phyloP scores from a whole-genome alignment of 2,888 invertebrate species.

The Alcis repandata region DNA sequence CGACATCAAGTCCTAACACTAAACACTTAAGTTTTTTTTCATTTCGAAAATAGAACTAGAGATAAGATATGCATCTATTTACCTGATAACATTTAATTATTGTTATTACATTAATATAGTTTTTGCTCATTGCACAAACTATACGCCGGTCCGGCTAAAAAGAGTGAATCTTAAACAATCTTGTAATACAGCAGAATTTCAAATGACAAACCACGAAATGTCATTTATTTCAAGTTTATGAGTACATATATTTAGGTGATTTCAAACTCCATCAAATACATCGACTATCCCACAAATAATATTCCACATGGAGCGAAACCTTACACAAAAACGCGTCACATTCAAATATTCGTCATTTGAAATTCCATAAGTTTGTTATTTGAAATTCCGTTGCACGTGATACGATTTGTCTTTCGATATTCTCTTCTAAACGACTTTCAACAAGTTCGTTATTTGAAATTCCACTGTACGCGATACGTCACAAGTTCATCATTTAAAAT shows the following conservation, averaged over 20 bases:
- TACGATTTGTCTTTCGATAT: background rate
- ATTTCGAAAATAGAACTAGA: constrained; percentile 83
- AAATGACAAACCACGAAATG: too few relatives aligned
- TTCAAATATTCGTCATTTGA: too few relatives aligned
- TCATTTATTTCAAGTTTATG: too few relatives aligned
- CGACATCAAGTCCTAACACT: constrained; percentile 82
- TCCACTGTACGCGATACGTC: background rate
- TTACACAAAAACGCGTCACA: too few relatives aligned
- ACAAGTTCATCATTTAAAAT: background rate
- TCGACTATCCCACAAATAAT: too few relatives aligned
- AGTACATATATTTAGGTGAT: too few relatives aligned
- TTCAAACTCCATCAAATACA: too few relatives aligned
- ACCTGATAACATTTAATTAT: constrained; percentile 74
- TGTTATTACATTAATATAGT: constrained; percentile 44
- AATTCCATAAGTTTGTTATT: background rate
- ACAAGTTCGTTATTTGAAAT: background rate
- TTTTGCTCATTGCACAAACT: background rate
- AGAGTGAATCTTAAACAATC: background rate
- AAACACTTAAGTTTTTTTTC: constrained; percentile 75
- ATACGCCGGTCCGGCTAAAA: background rate
- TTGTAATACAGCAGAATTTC: too few relatives aligned
- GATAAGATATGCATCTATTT: constrained; percentile 86
- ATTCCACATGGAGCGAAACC: too few relatives aligned
- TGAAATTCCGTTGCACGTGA: background rate
- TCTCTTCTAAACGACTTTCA: background rate